Conservation (phyloP, 2,797 vertebrate species). For the Danio tinwini region DNA sequence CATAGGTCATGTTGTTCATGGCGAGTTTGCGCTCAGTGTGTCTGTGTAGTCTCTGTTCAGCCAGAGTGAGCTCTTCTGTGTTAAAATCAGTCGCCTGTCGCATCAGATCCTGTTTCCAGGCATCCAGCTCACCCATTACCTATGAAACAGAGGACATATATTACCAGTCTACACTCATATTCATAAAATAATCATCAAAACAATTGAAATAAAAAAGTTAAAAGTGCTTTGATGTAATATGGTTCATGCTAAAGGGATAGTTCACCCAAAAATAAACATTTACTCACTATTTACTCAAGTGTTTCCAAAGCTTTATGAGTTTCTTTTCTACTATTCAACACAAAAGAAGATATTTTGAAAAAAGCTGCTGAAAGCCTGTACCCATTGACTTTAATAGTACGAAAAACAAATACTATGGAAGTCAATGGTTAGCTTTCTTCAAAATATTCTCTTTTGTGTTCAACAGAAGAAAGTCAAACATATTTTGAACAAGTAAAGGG, state of each 20-base stretch:
- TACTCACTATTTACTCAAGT: too few species aligned
- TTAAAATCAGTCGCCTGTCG: conserved; percentile 95
- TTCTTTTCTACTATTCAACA: too few species aligned
- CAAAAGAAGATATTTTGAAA: too few species aligned
- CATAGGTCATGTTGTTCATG: conserved; percentile 98
- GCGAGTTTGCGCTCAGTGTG: conserved; percentile 93
- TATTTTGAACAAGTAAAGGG: too few species aligned
- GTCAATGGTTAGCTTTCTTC: too few species aligned
- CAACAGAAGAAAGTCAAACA: too few species aligned
- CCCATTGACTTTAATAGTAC: too few species aligned
- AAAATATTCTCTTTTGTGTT: too few species aligned
- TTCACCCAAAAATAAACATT: too few species aligned
- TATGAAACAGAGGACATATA: conserved; percentile 59
- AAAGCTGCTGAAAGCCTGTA: too few species aligned
- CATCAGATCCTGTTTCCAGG: conserved; percentile 96
- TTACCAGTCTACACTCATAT: not conserved
- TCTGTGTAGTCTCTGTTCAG: conserved; percentile 94
- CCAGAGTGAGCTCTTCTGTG: conserved; percentile 90
- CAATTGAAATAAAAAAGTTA: not conserved
- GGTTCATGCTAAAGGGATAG: not conserved
- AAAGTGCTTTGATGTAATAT: not conserved
- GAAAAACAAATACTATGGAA: too few species aligned
- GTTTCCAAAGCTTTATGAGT: too few species aligned
- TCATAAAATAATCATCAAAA: not conserved
- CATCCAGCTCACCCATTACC: conserved; percentile 95